Conservation (phyloP, 2,797 vertebrate genomes). For the Erethizon dorsatum region DNA sequence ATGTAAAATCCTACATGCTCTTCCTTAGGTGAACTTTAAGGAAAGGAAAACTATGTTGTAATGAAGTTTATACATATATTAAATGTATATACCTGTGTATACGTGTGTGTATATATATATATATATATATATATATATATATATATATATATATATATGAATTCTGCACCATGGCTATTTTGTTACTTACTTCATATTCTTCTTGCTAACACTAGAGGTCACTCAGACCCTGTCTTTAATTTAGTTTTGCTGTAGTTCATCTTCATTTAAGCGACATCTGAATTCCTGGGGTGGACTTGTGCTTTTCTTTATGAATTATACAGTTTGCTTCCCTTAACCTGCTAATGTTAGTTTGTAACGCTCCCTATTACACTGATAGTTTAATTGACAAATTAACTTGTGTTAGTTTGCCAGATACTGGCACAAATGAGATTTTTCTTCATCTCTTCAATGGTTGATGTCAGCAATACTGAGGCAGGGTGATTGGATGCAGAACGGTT, state of each 20-base stretch:
- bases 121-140: too few relatives aligned
- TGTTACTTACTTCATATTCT: conserved; percentile 38
- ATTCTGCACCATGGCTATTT: neutral
- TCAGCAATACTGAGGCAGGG: conserved; percentile 72
- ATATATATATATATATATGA: neutral
- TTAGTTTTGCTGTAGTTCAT: neutral
- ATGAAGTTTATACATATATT: neutral
- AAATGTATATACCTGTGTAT: neutral
- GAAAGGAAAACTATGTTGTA: neutral
- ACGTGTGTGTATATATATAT: neutral
- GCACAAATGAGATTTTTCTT: conserved; percentile 79
- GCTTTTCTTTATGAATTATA: conserved; percentile 85
- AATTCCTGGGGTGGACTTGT: conserved; percentile 78
- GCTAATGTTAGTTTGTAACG: conserved; percentile 83
- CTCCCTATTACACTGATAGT: conserved; percentile 82
- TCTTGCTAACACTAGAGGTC: conserved; percentile 88
- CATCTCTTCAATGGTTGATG: conserved; percentile 72
- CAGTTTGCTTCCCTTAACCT: conserved; percentile 83
- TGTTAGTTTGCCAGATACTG: conserved; percentile 77
- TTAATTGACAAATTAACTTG: conserved; percentile 86
- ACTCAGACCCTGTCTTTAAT: conserved; percentile 81
- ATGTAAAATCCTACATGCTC: conserved; percentile 39
- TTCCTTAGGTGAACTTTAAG: conserved; percentile 61
- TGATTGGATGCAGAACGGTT: conserved; percentile 73
- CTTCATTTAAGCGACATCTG: conserved; percentile 67